These are phyloP conservation scores for Cossypha caffra DNA, from an alignment of 2,797 vertebrate genomes.

Conservation along the genomic window DNA sequence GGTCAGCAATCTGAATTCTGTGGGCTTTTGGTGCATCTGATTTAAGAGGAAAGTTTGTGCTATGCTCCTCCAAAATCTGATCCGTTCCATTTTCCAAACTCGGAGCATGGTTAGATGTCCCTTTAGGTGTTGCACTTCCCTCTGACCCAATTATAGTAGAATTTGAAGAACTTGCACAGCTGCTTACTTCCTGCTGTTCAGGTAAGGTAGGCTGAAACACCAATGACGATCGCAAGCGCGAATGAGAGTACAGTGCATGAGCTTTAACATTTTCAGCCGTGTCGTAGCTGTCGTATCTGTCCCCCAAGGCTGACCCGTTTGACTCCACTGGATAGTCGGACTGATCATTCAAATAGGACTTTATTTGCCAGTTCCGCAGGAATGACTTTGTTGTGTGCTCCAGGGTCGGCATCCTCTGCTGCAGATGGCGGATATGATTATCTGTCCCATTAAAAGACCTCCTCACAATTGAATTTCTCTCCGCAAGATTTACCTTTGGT, in stretches of 20 bases:
- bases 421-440: constrained; percentile 81
- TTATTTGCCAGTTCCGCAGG: constrained; percentile 90
- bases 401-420: constrained; percentile 88
- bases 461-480: constrained; percentile 82
- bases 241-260: constrained; percentile 75
- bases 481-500: constrained; percentile 70
- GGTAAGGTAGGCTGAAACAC: constrained; percentile 86
- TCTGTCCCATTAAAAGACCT: constrained; percentile 89
- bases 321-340: constrained; percentile 78
- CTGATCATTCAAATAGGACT: constrained; percentile 90
- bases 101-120: constrained; percentile 55
- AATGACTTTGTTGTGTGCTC: constrained; percentile 90
- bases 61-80: constrained; percentile 8
- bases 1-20: constrained; percentile 34
- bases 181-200: constrained; percentile 87
- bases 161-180: constrained; percentile 80
- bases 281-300: constrained; percentile 80
- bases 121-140: constrained; percentile 72
- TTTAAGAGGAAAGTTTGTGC: neutral
- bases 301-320: constrained; percentile 64
- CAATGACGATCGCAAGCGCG: constrained; percentile 86
- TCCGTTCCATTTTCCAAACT: neutral
- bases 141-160: constrained; percentile 77
- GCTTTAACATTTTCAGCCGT: constrained; percentile 74
- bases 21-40: constrained; percentile 47